Percentiles rank a stretch among this genome's conserved stretches.
These are phyloP conservation scores for Bombus breviceps DNA, from an alignment of 1,140 invertebrate genomes.

Conservation along the genomic window DNA sequence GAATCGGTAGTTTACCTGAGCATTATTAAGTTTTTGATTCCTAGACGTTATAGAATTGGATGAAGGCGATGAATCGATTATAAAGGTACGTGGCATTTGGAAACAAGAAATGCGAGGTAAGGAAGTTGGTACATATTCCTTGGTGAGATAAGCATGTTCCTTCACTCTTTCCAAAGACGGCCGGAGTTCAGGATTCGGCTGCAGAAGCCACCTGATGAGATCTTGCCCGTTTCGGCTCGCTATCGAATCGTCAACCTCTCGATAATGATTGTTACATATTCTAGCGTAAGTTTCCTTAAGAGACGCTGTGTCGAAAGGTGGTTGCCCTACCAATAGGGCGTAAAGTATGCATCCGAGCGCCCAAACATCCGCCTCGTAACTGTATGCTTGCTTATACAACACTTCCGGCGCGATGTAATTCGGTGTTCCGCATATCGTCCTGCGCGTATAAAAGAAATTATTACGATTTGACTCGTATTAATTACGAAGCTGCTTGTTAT, in stretches of 20 bases:
- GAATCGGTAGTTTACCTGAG: slow-evolving; percentile 37
- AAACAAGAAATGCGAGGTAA: slow-evolving; percentile 77
- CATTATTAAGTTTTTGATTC: slow-evolving; percentile 47
- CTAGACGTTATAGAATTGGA: slow-evolving; percentile 50
- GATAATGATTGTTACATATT: slow-evolving; percentile 87
- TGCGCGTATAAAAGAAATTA: slow-evolving; percentile 53
- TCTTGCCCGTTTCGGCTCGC: slow-evolving; percentile 82
- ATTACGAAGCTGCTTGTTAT: background rate
- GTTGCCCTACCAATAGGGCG: slow-evolving; percentile 87
- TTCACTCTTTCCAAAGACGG: slow-evolving; percentile 85
- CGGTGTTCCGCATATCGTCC: slow-evolving; percentile 88
- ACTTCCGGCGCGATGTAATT: slow-evolving; percentile 91
- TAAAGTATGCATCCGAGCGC: slow-evolving; percentile 87
- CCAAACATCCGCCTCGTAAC: slow-evolving; percentile 89
- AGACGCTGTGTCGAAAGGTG: slow-evolving; percentile 87
- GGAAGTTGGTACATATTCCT: slow-evolving; percentile 73
- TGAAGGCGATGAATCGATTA: slow-evolving; percentile 63
- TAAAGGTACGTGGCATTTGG: slow-evolving; percentile 63
- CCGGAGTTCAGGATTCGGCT: slow-evolving; percentile 84
- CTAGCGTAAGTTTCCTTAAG: slow-evolving; percentile 86
- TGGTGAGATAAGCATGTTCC: slow-evolving; percentile 85
- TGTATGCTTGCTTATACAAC: slow-evolving; percentile 86
- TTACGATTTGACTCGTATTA: background rate
- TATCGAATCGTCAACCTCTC: slow-evolving; percentile 82
- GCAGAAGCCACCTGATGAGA: slow-evolving; percentile 85